Evolutionary conservation across 2,797 vertebrate genomes (phyloP).

Genomic region (Pachyuromys duprasi): DNA sequence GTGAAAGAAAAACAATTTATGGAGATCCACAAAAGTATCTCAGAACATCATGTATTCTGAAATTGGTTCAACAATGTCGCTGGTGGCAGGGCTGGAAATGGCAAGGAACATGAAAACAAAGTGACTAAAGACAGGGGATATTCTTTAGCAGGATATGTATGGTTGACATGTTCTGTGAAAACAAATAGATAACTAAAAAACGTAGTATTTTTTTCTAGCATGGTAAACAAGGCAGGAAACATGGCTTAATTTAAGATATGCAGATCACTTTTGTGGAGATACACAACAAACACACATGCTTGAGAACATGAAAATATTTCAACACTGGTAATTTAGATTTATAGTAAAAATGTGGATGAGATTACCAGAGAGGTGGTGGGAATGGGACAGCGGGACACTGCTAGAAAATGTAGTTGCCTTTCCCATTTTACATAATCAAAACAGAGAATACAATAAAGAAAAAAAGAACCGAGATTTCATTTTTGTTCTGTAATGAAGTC

Average conservation of each 20-base stretch:
- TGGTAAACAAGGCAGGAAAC: background rate
- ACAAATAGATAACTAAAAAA: background rate
- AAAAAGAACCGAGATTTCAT: slow-evolving; percentile 27
- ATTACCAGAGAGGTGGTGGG: background rate
- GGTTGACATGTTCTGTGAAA: background rate
- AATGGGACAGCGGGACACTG: background rate
- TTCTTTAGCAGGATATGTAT: background rate
- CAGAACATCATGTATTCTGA: slow-evolving; percentile 10
- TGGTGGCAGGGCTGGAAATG: background rate
- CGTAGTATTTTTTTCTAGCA: background rate
- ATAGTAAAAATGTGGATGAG: background rate
- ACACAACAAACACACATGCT: background rate
- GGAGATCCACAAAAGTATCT: background rate
- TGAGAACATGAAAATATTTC: background rate
- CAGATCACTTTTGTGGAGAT: background rate
- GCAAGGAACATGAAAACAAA: background rate
- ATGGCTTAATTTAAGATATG: slow-evolving; percentile 28
- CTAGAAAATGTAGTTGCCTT: background rate
- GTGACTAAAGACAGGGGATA: background rate
- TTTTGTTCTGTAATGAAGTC: background rate
- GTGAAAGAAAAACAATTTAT: slow-evolving; percentile 36
- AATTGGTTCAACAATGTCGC: background rate
- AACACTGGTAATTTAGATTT: slow-evolving; percentile 31
- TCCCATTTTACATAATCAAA: slow-evolving; percentile 51
- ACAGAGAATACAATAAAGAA: background rate